Conservation (phyloP, 2,888 invertebrate genomes). For the Sialis lutaria region DNA sequence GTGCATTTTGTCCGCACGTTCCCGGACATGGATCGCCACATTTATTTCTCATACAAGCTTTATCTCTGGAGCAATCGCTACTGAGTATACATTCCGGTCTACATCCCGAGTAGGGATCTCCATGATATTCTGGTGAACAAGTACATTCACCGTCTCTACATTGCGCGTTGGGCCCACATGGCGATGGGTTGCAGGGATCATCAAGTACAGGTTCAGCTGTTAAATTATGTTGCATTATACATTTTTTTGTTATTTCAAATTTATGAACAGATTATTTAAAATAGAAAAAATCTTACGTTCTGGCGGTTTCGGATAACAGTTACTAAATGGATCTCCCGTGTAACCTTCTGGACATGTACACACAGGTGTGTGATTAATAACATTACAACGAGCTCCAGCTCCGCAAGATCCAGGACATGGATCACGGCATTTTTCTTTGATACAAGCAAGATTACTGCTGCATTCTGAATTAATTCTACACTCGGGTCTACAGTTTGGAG, state of each 20-base stretch:
- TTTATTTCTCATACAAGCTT: conserved; percentile 40
- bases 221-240: conserved; percentile 7
- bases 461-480: conserved; percentile 61
- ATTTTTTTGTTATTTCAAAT: conserved; percentile 14
- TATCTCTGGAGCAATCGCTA: conserved; percentile 36
- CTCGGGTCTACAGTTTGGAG: conserved; percentile 47
- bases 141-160: conserved; percentile 28
- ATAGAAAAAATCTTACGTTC: conserved; percentile 11
- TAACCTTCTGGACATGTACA: conserved; percentile 43
- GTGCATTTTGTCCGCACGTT: conserved; percentile 41
- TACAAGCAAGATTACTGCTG: conserved; percentile 51
- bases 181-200: conserved; percentile 46
- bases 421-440: conserved; percentile 57
- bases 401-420: conserved; percentile 69
- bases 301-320: conserved; percentile 26
- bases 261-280: neutral
- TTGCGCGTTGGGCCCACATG: conserved; percentile 52
- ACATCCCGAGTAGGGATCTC: conserved; percentile 32
- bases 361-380: conserved; percentile 57
- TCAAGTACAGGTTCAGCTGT: conserved; percentile 14
- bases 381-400: conserved; percentile 49
- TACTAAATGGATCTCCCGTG: conserved; percentile 38
- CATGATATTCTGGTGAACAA: conserved; percentile 28
- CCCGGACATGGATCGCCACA: conserved; percentile 42
- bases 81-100: conserved; percentile 43